Evolutionary conservation across 2,797 vertebrate species (phyloP).

Genomic region (Varecia variegata): DNA sequence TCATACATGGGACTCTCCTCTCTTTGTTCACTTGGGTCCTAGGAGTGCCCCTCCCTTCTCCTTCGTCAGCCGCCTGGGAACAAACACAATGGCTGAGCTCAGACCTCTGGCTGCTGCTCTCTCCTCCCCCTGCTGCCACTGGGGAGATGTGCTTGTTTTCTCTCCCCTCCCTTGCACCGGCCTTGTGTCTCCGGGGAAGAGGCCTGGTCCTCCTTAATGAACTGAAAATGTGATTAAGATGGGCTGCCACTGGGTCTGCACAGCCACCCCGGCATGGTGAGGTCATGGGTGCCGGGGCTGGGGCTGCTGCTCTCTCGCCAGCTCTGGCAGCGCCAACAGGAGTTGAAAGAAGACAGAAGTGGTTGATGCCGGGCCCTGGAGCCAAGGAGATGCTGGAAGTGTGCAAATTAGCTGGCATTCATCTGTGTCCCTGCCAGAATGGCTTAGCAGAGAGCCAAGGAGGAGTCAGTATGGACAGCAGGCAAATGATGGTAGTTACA

Average conservation of each 20-base stretch:
- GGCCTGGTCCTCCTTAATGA: conserved; percentile 72
- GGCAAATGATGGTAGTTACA: neutral
- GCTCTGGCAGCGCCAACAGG: conserved; percentile 22
- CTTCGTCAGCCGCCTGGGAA: conserved; percentile 72
- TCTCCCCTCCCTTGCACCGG: neutral
- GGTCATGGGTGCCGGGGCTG: conserved; percentile 47
- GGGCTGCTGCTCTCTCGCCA: neutral
- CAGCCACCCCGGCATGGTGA: conserved; percentile 34
- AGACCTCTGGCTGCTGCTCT: neutral
- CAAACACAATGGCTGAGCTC: conserved; percentile 68
- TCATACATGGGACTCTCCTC: conserved; percentile 63
- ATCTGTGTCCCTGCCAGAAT: conserved; percentile 38
- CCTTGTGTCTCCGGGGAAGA: conserved; percentile 51
- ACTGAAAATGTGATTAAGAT: conserved; percentile 71
- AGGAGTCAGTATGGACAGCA: neutral
- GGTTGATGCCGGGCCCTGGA: conserved; percentile 5
- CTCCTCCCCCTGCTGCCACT: neutral
- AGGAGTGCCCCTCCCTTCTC: conserved; percentile 72
- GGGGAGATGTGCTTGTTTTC: conserved; percentile 33
- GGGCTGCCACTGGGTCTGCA: conserved; percentile 54
- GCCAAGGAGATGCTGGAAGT: conserved; percentile 64
- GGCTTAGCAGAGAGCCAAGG: conserved; percentile 24
- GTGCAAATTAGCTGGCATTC: conserved; percentile 21
- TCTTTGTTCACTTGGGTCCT: conserved; percentile 76
- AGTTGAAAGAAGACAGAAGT: conserved; percentile 52